These are phyloP conservation scores for Telmatochromis sp. DNA, from an alignment of 2,113 vertebrate species.

Conservation along the genomic window DNA sequence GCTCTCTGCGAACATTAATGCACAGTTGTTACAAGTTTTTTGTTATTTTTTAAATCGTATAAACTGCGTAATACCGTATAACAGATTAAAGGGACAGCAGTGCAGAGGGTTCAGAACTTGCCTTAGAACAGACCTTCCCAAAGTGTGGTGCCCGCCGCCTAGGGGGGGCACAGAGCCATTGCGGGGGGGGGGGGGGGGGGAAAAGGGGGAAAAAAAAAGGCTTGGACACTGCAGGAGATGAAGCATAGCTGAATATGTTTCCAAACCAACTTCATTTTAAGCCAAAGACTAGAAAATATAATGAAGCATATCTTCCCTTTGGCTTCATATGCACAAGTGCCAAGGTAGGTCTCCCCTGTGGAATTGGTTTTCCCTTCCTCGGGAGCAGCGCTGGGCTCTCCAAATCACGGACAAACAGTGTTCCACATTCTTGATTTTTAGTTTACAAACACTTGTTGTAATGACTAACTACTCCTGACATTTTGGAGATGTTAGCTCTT, in stretches of 20 bases:
- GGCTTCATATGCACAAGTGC: background rate
- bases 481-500: too few species aligned
- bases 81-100: background rate
- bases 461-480: too few species aligned
- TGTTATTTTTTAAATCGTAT: background rate
- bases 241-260: background rate
- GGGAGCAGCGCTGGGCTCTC: background rate
- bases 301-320: background rate
- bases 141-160: background rate
- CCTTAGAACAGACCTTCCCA: background rate
- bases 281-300: background rate
- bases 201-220: background rate
- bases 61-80: background rate
- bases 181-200: accelerated
- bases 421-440: too few species aligned
- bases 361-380: background rate
- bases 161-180: background rate
- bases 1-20: background rate
- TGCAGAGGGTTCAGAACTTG: background rate
- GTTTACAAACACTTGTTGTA: too few species aligned
- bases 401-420: background rate
- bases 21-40: background rate
- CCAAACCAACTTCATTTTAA: background rate
- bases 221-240: background rate
- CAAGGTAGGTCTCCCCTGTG: background rate